Base-by-base conservation (phyloP, 92 coral and sea anemone species). In the Palythoa heliodiscus region DNA sequence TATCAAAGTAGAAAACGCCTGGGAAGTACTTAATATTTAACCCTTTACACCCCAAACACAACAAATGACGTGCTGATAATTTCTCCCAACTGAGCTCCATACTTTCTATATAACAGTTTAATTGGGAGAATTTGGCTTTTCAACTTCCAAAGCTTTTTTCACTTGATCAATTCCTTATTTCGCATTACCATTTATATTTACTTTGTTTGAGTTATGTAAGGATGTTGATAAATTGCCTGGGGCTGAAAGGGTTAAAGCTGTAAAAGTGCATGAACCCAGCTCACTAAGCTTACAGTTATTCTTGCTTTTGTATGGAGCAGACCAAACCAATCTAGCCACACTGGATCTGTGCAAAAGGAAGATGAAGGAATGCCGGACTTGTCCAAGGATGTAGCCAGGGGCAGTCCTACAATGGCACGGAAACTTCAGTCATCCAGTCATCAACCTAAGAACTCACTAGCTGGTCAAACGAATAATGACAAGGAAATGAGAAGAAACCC, bases 391-490 rank as follows among this genome's bases (percentile, higher is more conserved):
- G 20, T 66, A 12, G 11, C 20, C 47, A 63, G 11, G 14, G 15
- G 39, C 20, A 80, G 74, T 48, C 61, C 84, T 50, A 20, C 52
- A 68, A 16, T 15, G 11, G 84, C 84, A 47, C 70, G 74, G 74
- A 80, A 64, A 66, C 60, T 80, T 29, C 60, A 66, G 61, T 10
- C 40, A 52, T 80, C 84, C 1, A 25, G 39, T 66, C 84, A 64
- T 20, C 73, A 20, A 12, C 84, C 15, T 40, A 55, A 80, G 72
- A 48, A 17, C 43, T 63, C 84, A 47, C 11, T 40, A 80, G 63
- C 61, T 66, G 74, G 63, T 52, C 84, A 47, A 37, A 20, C 15
- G 61, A 69, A 11, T 12, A 20, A 35, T 25, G 58, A 78, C 38
- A 78, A 63, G 67, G 73, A 80, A 22, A 17, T 50, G 68, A 12